Evolutionary conservation across 2,113 vertebrate genomes (phyloP).

Genomic region (Epinephelus moara): DNA sequence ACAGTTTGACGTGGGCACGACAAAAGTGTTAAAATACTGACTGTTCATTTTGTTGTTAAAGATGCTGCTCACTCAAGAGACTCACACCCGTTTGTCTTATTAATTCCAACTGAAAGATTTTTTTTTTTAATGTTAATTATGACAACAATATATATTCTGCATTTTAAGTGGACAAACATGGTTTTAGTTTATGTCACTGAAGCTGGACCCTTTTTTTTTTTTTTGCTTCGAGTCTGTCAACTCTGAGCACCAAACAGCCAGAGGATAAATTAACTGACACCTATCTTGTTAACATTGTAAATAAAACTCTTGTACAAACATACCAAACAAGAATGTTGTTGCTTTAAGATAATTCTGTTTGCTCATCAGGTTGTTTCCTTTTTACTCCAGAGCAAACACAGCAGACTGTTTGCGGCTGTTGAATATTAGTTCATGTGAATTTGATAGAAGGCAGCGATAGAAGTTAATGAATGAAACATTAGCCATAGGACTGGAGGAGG

Average conservation of each 20-base stretch:
- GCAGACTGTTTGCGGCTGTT: neutral
- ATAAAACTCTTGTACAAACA: constrained; percentile 82
- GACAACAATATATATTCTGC: constrained; percentile 68
- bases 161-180: constrained; percentile 61
- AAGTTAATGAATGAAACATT: constrained; percentile 70
- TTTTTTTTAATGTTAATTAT: constrained; percentile 51
- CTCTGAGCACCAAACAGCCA: constrained; percentile 66
- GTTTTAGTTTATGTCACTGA: constrained; percentile 73
- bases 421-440: constrained; percentile 28
- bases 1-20: constrained; percentile 34
- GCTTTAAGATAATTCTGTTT: constrained; percentile 17
- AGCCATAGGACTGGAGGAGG: constrained; percentile 54
- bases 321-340: constrained; percentile 15
- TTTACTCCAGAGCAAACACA: neutral
- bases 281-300: constrained; percentile 78
- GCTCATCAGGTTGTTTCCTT: neutral
- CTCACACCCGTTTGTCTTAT: constrained; percentile 32
- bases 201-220: constrained; percentile 77
- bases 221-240: constrained; percentile 59
- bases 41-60: constrained; percentile 65
- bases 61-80: constrained; percentile 74
- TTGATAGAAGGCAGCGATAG: neutral
- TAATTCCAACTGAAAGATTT: constrained; percentile 52
- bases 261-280: constrained; percentile 59
- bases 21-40: constrained; percentile 78